phyloP scores from a whole-genome alignment of 2,888 invertebrate genomes.

The Andricus quercusramuli region DNA sequence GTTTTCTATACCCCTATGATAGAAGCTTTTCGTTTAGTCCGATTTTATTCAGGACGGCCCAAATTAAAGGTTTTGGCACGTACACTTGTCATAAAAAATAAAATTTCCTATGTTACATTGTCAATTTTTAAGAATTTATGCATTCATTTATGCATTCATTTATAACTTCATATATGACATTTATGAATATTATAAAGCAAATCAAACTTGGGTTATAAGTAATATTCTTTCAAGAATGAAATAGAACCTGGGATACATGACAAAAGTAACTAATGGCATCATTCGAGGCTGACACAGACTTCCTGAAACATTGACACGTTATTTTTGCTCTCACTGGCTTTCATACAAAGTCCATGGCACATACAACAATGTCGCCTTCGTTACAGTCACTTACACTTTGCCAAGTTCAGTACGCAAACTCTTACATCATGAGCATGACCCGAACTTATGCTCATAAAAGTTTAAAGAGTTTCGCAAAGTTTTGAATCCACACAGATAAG shows the following conservation, averaged over 20 bases:
- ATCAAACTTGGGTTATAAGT: too few relatives aligned
- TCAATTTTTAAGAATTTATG: too few relatives aligned
- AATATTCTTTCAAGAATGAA: too few relatives aligned
- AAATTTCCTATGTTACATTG: too few relatives aligned
- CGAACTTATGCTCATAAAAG: slow-evolving; percentile 2
- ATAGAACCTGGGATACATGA: background rate
- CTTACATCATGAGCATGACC: background rate
- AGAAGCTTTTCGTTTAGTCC: too few relatives aligned
- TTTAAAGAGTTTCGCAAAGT: slow-evolving; percentile 1
- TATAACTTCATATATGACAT: too few relatives aligned
- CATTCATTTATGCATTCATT: too few relatives aligned
- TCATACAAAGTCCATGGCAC: background rate
- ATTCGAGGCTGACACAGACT: background rate
- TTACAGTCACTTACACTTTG: slow-evolving; percentile 4
- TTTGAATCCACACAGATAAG: background rate
- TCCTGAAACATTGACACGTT: slow-evolving; percentile 12
- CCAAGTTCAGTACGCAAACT: slow-evolving; percentile 8
- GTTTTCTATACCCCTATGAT: too few relatives aligned
- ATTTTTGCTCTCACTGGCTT: slow-evolving; percentile 1
- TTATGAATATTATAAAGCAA: too few relatives aligned
- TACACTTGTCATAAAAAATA: too few relatives aligned
- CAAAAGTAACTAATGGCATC: background rate
- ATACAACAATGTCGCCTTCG: background rate
- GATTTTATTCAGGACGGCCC: too few relatives aligned
- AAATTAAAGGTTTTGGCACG: too few relatives aligned